Percentiles rank a stretch among this genome's conserved stretches.
phyloP scores from a whole-genome alignment of 2,113 vertebrate species.

The Nannospalax galili region DNA sequence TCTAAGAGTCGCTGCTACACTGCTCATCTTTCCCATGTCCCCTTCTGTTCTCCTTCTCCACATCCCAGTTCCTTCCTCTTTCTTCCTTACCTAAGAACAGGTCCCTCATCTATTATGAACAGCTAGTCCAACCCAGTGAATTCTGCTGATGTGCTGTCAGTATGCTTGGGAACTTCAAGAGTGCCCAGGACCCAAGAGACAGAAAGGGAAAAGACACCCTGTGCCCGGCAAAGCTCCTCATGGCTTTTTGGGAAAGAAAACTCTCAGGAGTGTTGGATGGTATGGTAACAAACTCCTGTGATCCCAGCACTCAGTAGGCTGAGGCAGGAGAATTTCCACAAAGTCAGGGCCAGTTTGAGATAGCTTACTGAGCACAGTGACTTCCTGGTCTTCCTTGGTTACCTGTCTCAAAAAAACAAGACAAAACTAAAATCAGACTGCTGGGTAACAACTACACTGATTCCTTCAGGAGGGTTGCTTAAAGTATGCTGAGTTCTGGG shows the following conservation, averaged over 20 bases:
- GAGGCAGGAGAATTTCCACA: not conserved
- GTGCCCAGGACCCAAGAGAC: not conserved
- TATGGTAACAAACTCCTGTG: not conserved
- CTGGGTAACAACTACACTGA: not conserved
- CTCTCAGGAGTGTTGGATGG: not conserved
- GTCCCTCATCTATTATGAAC: not conserved
- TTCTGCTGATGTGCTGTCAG: not conserved
- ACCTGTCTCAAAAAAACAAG: not conserved
- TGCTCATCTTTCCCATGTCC: not conserved
- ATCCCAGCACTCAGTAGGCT: not conserved
- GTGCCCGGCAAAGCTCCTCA: not conserved
- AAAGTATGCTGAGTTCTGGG: not conserved
- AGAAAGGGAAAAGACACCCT: not conserved
- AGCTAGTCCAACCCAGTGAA: not conserved
- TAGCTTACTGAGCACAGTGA: no score
- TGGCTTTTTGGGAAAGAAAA: not conserved
- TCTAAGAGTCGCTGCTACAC: not conserved
- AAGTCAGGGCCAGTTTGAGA: not conserved
- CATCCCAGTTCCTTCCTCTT: accelerated
- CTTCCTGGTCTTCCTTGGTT: not conserved
- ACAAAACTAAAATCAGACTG: not conserved
- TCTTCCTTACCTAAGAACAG: not conserved
- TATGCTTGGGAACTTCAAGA: not conserved
- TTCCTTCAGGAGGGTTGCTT: not conserved
- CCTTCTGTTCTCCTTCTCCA: not conserved